Evolutionary conservation across 2,797 vertebrate genomes (phyloP).

Genomic region (Vireo griseus): DNA sequence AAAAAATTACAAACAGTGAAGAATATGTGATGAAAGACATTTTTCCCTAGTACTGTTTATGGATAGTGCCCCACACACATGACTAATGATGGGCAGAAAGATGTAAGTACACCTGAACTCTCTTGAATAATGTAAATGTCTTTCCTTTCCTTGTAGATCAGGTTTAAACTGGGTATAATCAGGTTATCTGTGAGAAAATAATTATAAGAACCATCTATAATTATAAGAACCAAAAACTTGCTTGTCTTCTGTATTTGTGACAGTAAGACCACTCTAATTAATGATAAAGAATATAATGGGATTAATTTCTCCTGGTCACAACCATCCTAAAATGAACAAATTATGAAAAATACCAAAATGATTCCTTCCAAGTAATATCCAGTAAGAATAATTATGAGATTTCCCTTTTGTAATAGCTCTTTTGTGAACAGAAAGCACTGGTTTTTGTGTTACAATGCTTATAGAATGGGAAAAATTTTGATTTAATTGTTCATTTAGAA

Average conservation of each 20-base stretch:
- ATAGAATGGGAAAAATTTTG: not conserved
- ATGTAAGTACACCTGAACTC: not conserved
- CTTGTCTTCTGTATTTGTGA: not conserved
- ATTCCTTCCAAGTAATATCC: not conserved
- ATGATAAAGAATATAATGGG: not conserved
- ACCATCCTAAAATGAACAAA: not conserved
- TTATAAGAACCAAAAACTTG: not conserved
- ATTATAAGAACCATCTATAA: not conserved
- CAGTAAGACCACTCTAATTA: not conserved
- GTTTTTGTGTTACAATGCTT: not conserved
- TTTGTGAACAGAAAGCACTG: not conserved
- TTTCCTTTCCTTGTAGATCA: not conserved
- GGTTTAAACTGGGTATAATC: not conserved
- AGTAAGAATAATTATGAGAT: not conserved
- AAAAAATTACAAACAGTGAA: not conserved
- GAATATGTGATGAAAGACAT: not conserved
- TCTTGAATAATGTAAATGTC: not conserved
- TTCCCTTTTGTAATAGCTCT: not conserved
- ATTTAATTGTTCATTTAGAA: not conserved
- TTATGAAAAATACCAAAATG: not conserved
- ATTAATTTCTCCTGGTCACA: not conserved
- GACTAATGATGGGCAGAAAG: not conserved
- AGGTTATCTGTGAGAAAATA: not conserved
- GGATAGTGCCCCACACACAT: too few relatives aligned
- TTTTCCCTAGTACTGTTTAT: not conserved